These are phyloP conservation scores for Orthosia incerta DNA, from an alignment of 2,888 invertebrate genomes.

Conservation along the genomic window DNA sequence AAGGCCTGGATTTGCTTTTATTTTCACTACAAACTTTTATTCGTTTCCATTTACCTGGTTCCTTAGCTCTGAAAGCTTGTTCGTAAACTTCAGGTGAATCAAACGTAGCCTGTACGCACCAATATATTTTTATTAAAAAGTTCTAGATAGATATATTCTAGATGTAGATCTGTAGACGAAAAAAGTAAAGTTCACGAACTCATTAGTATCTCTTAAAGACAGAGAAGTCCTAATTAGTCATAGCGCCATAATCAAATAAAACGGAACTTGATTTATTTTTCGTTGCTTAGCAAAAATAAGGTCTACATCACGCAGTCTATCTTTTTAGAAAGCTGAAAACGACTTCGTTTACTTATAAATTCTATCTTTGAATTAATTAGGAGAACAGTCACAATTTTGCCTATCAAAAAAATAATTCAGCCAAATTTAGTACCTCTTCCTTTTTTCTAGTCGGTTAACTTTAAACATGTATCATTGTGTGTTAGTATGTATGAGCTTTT, in stretches of 20 bases:
- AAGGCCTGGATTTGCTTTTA: not conserved
- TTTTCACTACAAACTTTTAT: slow-evolving; percentile 1
- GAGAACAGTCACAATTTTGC: not conserved
- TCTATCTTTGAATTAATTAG: not conserved
- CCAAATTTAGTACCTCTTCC: too few species aligned
- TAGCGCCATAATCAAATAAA: not conserved
- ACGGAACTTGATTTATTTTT: not conserved
- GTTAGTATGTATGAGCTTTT: not conserved
- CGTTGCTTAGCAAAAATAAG: not conserved
- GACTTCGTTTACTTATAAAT: not conserved
- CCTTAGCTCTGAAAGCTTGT: not conserved
- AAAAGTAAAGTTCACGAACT: slow-evolving; percentile 21
- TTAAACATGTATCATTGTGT: not conserved
- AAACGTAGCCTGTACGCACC: not conserved
- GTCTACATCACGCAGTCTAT: not conserved
- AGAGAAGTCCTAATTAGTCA: slow-evolving; percentile 23
- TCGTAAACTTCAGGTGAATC: not conserved
- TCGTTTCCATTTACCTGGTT: not conserved
- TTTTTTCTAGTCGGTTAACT: too few species aligned
- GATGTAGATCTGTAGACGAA: not conserved
- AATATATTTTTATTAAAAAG: not conserved
- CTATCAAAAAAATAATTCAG: not conserved
- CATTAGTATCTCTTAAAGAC: slow-evolving; percentile 24
- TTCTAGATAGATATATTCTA: too few species aligned
- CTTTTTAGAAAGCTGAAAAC: not conserved